phyloP scores from a whole-genome alignment of 2,113 vertebrate genomes.

The Alethe diademata region DNA sequence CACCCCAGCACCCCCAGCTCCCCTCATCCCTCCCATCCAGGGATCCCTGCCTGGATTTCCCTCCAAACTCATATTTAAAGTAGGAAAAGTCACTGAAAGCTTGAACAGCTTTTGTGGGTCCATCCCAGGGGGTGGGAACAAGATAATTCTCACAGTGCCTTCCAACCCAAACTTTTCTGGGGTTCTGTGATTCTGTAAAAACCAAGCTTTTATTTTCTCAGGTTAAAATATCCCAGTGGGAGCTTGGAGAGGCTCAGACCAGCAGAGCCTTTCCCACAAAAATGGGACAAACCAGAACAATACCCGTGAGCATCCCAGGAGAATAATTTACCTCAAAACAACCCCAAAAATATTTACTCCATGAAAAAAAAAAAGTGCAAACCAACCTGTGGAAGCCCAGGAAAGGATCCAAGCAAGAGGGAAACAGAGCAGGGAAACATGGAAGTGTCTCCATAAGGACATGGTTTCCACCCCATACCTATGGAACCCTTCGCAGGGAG shows the following conservation, averaged over 20 bases:
- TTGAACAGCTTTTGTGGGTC: neutral
- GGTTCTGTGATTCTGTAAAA: neutral
- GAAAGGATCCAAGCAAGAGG: neutral
- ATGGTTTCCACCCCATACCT: neutral
- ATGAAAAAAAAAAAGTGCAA: neutral
- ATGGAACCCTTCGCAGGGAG: neutral
- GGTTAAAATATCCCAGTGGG: fast-evolving
- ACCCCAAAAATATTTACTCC: fast-evolving
- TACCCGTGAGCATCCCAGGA: fast-evolving
- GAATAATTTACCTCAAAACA: neutral
- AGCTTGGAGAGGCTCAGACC: fast-evolving
- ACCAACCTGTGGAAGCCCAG: fast-evolving
- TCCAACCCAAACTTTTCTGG: neutral
- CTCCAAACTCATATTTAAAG: fast-evolving
- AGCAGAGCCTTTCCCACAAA: neutral
- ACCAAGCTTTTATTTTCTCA: fast-evolving
- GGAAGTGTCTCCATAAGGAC: neutral
- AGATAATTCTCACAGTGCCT: neutral
- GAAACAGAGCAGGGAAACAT: fast-evolving
- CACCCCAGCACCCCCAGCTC: neutral
- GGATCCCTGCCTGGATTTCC: neutral
- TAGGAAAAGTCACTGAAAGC: neutral
- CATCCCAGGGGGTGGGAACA: neutral
- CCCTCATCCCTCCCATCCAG: neutral
- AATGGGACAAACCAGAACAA: too few relatives aligned